Evolutionary conservation across 2,113 vertebrate genomes (phyloP), one percentile per base, ranked within the genome.

Genomic region (Crotalus viridis): DNA sequence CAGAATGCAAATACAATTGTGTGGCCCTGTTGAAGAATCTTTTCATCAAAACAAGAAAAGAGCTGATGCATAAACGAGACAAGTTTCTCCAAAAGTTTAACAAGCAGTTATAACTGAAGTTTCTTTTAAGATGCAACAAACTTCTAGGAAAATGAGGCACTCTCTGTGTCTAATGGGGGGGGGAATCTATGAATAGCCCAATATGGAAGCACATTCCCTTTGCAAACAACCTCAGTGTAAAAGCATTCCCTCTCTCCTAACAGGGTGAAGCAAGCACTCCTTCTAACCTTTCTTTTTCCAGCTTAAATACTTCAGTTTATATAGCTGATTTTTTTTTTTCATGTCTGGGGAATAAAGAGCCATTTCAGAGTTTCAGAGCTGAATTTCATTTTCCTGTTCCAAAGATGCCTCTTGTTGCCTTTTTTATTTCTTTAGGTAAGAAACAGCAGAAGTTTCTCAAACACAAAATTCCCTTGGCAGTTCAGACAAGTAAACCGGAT

Each of bases 221-320:
- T 88, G 22, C 86, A 92, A 92, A 92, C 86, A 69, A 54, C 91
- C 59, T 92, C 86, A 92, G 86, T 28, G 19, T 74, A 74, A 88
- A 92, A 88, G 59, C 51, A 88, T 74, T 92, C 88, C 59, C 48
- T 51, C 51, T 88, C n/a, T 54, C 91, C 46, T 86, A 88, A 39
- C 43, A 69, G 19, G 46, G 57, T 69, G 46, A 88, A 51, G 48
- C 54, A 88, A 92, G 54, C 46, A 88, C 74, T 92, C 48, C n/a
- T 88, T 74, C 55, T 33, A 5, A 88, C 8, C 7, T n/a, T 55
- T 51, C 5, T 26, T 22, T 55, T 92, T 54, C 87, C 59, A 92
- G 59, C n/a, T 43, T 52, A 43, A 43, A 43, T 15, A 1, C n/a
- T 74, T 52, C 48, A 69, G n/a, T 48, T 6, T 59, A 61, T 51